A percentile compares a stretch with the other conserved stretches of the same genome.
These are phyloP conservation scores for Diplogasteroides magnus DNA, from an alignment of 1,140 invertebrate genomes.

Conservation along the genomic window DNA sequence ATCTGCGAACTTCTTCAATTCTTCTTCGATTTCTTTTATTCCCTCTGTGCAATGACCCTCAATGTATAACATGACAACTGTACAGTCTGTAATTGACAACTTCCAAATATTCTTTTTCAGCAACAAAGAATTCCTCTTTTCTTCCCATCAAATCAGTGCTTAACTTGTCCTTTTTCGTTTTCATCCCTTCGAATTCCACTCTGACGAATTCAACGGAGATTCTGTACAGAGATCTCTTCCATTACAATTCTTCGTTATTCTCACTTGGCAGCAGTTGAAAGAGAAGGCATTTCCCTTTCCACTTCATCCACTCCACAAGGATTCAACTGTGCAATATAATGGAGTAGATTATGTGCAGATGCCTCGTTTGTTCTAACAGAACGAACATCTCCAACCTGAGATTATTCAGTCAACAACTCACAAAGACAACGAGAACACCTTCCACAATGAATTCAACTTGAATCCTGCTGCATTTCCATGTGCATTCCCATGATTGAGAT, in stretches of 20 bases:
- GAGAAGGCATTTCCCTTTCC: conserved; percentile 3
- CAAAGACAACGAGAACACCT: conserved; percentile 12
- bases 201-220: neutral
- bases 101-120: neutral
- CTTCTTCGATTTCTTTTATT: neutral
- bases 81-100: neutral
- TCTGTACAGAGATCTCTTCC: neutral
- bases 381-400: neutral
- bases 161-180: neutral
- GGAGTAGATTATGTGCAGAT: neutral
- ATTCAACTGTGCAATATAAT: neutral
- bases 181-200: neutral
- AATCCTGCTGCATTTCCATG: conserved; percentile 30
- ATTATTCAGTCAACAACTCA: neutral
- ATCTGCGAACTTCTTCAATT: neutral
- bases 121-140: neutral
- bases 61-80: neutral
- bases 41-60: neutral
- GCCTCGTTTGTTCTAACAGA: neutral
- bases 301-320: conserved; percentile 2
- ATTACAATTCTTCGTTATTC: neutral
- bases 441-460: conserved; percentile 27
- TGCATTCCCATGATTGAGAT: conserved; percentile 20
- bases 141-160: neutral
- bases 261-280: conserved; percentile 13